Base-by-base conservation (phyloP, 2,113 vertebrate genomes). In the Nothocercus nigrocapillus region DNA sequence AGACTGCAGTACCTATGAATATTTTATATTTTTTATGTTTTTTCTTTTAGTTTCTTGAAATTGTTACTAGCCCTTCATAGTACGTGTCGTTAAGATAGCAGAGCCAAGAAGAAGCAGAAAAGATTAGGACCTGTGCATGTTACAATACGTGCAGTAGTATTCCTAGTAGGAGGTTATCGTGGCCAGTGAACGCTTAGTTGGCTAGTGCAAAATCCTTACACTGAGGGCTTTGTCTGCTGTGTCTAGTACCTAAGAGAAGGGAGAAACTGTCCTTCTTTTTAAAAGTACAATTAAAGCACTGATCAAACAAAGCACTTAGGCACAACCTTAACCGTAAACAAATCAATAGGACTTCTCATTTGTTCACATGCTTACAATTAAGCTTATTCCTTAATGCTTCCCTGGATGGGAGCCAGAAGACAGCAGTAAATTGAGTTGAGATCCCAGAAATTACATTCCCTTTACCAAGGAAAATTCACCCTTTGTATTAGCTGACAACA, bases 261-360 rank as follows among this genome's bases (percentile, higher is more conserved):
- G 30, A 82, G 36, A 92, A 82, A 20, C 10, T 63, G 40, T 15
- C 40, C 38, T 45, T 87, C 88, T 73, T 91, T 86, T 73, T 30
- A 54, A 66, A 69, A 88, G 32, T 53, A 40, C 68, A 81, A 85
- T 56, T 93, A 61, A 73, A 88, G 44, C 44, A 72, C 54, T 59
- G 77, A 62, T 67, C 88, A 91, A 94, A 92, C 47, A 53, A 11
- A 69, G 45, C 59, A 82, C 92, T 82, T 77, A 93, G 32, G 47
- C 62, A 92, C 70, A 87, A 59, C 30, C 24, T 3, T 7, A 85
- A 80, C 53, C 24, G 21, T 90, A 92, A 89, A 74, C 69, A 76
- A 93, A 95, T 94, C 93, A 92, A 96, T 95, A 92, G 62, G 58
- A 79, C 28, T 86, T 64, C 80, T 94, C 79, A 53, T 92, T 94